Evolutionary conservation across 2,113 vertebrate species (phyloP), one percentile per base, ranked within the genome.

Genomic region (Mus spicilegus): DNA sequence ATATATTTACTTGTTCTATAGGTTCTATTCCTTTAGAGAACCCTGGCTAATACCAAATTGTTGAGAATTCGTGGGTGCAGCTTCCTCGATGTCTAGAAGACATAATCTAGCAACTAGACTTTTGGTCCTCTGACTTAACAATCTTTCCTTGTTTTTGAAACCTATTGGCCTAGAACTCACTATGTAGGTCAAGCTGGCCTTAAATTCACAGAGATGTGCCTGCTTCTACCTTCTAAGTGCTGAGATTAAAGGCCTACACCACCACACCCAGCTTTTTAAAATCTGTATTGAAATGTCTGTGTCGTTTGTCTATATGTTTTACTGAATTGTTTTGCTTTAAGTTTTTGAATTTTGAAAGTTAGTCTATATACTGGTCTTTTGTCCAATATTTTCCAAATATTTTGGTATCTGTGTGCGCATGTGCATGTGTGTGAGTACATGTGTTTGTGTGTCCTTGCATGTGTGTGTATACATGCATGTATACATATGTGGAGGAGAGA

Each of bases 281-380:
- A 82, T 67, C 49, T 75, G 28, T 82, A 67, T 36, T 88, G 11
- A 88, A 95, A 88, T 58, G 22, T 49, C 20, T 75, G 65, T 49
- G 10, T 92, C 20, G 20, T 92, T 92, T 84, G 19, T 7, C 58
- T 24, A 76, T 36, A 54, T 75, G 73, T 16, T 82, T 58, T 17
- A 75, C 10, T 84, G 69, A 67, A n/a, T 28, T 54, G 87, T 22
- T 49, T 65, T 63, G 19, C 9, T 73, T 88, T 73, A 67, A 46
- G 33, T 84, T 39, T 81, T 92, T 82, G 28, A 92, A 39, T 76
- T 88, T 89, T 89, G 12, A 69, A 84, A 84, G 9, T 69, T 58
- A 56, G 46, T 49, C 39, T 67, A 67, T 7, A 46, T 87, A 88
- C 14, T 42, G 51, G 8, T 82, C 54, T 46, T 92, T 36, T 92